Conservation (phyloP, 2,797 vertebrate genomes). For the Balearica regulorum region DNA sequence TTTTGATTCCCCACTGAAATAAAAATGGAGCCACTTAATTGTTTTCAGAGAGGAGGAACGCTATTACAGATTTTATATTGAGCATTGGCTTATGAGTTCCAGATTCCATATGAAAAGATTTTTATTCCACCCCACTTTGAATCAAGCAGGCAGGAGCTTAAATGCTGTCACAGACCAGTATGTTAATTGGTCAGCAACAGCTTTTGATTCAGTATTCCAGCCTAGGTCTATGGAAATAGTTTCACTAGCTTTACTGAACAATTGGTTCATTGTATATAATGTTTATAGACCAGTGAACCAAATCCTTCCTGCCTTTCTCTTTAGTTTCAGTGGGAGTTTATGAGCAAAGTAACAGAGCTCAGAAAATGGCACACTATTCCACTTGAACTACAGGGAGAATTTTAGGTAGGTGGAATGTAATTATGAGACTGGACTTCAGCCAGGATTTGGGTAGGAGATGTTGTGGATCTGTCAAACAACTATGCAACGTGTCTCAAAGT, state of each 20-base stretch:
- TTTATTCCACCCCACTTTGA: not conserved
- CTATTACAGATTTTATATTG: not conserved
- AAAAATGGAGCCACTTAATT: not conserved
- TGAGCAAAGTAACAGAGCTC: not conserved
- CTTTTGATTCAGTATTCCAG: not conserved
- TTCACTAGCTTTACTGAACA: not conserved
- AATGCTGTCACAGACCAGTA: not conserved
- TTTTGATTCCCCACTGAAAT: not conserved
- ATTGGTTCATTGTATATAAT: not conserved
- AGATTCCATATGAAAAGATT: not conserved
- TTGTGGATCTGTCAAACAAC: not conserved
- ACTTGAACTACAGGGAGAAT: not conserved
- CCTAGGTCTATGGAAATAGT: not conserved
- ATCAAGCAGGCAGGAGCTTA: not conserved
- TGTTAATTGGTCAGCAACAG: not conserved
- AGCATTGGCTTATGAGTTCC: not conserved
- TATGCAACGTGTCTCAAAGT: not conserved
- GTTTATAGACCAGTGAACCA: not conserved
- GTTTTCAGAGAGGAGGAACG: not conserved
- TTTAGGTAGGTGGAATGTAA: not conserved
- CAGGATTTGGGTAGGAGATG: not conserved
- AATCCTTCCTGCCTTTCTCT: conserved; percentile 11
- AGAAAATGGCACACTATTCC: not conserved
- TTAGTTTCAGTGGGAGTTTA: not conserved
- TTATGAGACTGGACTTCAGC: not conserved